phyloP scores from a whole-genome alignment of 1,140 invertebrate genomes.

The Pseudomyrmex flavicornis region DNA sequence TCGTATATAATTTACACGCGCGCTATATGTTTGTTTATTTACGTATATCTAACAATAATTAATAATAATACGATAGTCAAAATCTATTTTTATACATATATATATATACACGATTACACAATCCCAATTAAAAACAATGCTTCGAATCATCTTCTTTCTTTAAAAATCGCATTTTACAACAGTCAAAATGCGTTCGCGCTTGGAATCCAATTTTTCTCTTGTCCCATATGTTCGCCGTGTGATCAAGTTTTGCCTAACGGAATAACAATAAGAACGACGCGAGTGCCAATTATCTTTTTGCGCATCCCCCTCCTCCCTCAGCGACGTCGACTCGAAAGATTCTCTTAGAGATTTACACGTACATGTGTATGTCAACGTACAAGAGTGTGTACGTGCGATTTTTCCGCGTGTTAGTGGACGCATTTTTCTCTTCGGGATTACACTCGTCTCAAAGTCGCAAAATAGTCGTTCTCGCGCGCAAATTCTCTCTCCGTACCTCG shows the following conservation, averaged over 20 bases:
- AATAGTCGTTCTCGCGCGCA: neutral
- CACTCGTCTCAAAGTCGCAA: conserved; percentile 17
- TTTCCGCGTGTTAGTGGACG: neutral
- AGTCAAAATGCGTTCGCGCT: too few species aligned
- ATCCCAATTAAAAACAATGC: conserved; percentile 38
- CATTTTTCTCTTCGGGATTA: neutral
- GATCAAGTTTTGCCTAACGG: too few species aligned
- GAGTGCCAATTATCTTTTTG: neutral
- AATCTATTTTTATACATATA: conserved; percentile 30
- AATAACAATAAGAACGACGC: neutral
- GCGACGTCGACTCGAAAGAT: conserved; percentile 50
- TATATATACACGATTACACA: conserved; percentile 2
- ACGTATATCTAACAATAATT: conserved; percentile 13
- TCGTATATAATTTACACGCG: conserved; percentile 16
- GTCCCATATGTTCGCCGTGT: too few species aligned
- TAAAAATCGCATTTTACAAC: neutral
- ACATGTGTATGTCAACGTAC: neutral
- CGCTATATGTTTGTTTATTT: neutral
- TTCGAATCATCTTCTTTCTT: neutral
- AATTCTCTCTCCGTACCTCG: neutral
- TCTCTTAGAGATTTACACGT: neutral
- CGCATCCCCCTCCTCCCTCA: neutral
- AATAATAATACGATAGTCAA: conserved; percentile 25
- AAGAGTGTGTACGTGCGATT: conserved; percentile 20
- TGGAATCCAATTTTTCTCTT: neutral